Evolutionary conservation across 1,140 invertebrate genomes (phyloP).

Genomic region (Drosophila orena): DNA sequence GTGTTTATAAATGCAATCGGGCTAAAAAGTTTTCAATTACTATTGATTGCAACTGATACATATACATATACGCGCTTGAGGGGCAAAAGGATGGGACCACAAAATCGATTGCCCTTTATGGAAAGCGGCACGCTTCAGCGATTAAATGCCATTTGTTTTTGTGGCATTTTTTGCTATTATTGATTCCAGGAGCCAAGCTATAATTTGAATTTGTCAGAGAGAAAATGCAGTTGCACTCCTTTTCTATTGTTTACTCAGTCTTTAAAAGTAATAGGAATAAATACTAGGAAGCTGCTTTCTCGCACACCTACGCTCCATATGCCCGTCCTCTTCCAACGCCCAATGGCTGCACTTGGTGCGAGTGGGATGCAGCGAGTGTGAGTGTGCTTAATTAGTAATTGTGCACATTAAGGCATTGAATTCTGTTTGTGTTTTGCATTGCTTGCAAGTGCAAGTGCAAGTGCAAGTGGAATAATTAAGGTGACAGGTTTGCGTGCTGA

Average conservation of each 20-base stretch:
- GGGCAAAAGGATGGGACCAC: background rate
- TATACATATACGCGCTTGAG: background rate
- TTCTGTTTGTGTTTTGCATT: background rate
- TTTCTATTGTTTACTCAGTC: too few species aligned
- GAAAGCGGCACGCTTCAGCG: constrained; percentile 13
- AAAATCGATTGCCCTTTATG: constrained; percentile 30
- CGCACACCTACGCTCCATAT: constrained; percentile 5
- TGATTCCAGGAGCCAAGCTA: constrained; percentile 6
- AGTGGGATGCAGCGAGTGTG: background rate
- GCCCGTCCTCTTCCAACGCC: background rate
- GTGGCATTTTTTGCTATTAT: constrained; percentile 11
- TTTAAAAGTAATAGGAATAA: background rate
- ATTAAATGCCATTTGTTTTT: constrained; percentile 36
- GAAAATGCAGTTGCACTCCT: too few species aligned
- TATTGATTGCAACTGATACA: constrained; percentile 22
- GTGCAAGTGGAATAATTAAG: constrained; percentile 40
- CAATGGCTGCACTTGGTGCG: constrained; percentile 5
- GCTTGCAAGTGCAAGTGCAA: constrained; percentile 50
- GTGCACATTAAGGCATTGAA: constrained; percentile 60
- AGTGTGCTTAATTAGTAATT: constrained; percentile 58
- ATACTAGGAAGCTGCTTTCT: constrained; percentile 12
- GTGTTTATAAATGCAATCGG: constrained; percentile 33
- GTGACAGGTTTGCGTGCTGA: constrained; percentile 4
- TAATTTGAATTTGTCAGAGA: background rate
- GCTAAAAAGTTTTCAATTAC: constrained; percentile 30